Percentiles rank a stretch among this genome's conserved stretches.
Conservation (phyloP, 2,113 vertebrate species). For the Bubo scandiacus region DNA sequence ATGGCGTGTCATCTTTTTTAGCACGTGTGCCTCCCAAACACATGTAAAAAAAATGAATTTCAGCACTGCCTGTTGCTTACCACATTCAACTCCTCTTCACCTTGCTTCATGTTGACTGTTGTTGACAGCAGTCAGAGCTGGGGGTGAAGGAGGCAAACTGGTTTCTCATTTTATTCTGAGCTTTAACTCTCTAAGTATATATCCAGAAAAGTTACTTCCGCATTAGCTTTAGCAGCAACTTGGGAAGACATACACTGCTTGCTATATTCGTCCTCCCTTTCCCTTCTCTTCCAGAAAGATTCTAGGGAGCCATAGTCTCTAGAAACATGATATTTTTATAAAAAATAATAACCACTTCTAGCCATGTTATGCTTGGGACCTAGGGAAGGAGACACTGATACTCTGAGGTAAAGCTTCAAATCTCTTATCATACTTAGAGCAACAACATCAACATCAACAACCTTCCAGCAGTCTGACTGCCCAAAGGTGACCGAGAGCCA, state of each 20-base stretch:
- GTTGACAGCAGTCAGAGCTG: not conserved
- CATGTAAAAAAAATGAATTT: not conserved
- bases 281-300: not conserved
- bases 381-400: not conserved
- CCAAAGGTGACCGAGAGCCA: not conserved
- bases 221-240: not conserved
- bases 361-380: not conserved
- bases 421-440: not conserved
- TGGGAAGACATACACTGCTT: not conserved
- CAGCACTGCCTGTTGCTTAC: not conserved
- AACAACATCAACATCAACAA: not conserved
- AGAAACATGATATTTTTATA: not conserved
- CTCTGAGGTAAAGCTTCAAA: not conserved
- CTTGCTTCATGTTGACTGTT: not conserved
- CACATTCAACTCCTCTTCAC: not conserved
- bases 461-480: not conserved
- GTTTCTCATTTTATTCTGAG: not conserved
- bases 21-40: not conserved
- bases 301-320: not conserved
- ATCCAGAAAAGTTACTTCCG: not conserved
- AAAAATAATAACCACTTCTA: not conserved
- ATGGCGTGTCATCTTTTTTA: not conserved
- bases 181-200: not conserved
- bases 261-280: not conserved
- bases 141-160: not conserved